Evolutionary conservation across 2,113 vertebrate genomes (phyloP), one percentile per base, ranked within the genome.

Genomic region (Petroica traversi): DNA sequence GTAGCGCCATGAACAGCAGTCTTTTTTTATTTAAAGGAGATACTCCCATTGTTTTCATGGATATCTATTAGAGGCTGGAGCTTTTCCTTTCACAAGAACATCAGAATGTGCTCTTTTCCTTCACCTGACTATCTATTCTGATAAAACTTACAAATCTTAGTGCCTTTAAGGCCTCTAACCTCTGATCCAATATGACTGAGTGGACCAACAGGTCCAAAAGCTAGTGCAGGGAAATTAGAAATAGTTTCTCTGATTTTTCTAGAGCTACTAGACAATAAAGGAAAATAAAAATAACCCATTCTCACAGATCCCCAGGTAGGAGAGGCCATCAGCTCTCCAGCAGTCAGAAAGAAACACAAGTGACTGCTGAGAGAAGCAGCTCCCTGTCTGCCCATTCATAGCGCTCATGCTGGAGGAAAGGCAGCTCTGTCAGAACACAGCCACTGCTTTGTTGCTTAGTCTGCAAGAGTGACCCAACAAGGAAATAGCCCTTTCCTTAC

Each of bases 401-500:
- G 19, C 2, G 6, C 34, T 45, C 66, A 20, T 46, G 16, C 49
- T 2, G 4, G 13, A 89, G 38, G 19, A 26, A 38, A 66, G n/a
- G 61, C 83, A 88, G 9, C 1, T 49, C 87, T 55, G 57, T 17
- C 38, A 92, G 51, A 68, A 74, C 12, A 34, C 11, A 24, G 36
- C 57, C 59, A 29, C 34, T 40, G 54, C 71, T 91, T 75, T 52
- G 81, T 58, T 78, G 24, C 62, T 85, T 55, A 68, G 61, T 33
- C 76, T 92, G 54, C 92, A 85, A 18, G 29, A 88, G 40, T 17
- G 78, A 96, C 57, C 15, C 83, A 90, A 61, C 59, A 79, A 64
- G 57, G 68, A 92, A 92, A 86, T 0, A 33, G 58, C 38, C 83
- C 49, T 90, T n/a, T 75, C 69, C 98, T 95, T 97, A 99, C 99